Conservation (phyloP, 2,888 invertebrate species). For the Apotomis betuletana region DNA sequence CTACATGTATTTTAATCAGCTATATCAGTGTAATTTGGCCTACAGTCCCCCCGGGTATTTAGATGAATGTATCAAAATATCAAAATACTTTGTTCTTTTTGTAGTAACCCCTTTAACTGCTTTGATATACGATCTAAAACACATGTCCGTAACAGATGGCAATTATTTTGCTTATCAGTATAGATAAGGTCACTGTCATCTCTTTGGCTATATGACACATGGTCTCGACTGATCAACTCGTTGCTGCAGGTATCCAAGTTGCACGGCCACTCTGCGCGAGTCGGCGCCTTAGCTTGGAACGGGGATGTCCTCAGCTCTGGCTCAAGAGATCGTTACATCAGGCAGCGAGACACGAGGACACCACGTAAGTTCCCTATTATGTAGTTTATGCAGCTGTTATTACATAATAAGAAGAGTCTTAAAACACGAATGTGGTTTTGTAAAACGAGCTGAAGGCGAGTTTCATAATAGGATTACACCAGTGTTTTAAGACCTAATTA, state of each 20-base stretch:
- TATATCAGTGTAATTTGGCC: no score
- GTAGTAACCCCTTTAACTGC: neutral
- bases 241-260: conserved; percentile 89
- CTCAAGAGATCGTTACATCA: conserved; percentile 95
- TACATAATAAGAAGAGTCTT: no score
- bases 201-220: no score
- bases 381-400: no score
- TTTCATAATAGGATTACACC: no score
- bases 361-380: conserved; percentile 80
- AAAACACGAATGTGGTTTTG: no score
- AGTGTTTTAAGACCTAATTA: no score
- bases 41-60: neutral
- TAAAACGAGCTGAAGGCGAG: no score
- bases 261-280: conserved; percentile 95
- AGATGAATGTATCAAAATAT: neutral
- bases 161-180: neutral
- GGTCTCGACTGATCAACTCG: no score
- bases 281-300: conserved; percentile 98
- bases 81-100: neutral
- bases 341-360: conserved; percentile 96
- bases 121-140: neutral
- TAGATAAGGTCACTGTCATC: neutral
- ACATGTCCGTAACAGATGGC: neutral
- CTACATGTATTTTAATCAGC: no score
- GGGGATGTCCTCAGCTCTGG: conserved; percentile 98